Base-by-base conservation (phyloP, 2,797 vertebrate genomes). In the Darevskia mixta region DNA sequence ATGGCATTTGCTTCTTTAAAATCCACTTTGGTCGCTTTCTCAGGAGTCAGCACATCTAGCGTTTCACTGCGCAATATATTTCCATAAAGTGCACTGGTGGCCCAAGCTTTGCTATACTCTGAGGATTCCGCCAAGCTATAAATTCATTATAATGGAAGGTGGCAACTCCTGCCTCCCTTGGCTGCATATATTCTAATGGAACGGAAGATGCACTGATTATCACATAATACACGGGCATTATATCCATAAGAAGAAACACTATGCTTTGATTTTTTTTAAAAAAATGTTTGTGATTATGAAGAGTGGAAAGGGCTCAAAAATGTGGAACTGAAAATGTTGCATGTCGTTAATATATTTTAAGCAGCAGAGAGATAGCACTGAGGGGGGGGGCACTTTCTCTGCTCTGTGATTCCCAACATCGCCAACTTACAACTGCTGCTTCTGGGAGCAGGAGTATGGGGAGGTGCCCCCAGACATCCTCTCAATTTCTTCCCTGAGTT, bases 141-240 rank as follows among this genome's bases (percentile, higher is more conserved):
- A 95, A 95, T 94, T 94, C 84, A 94, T 94, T 94, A 88, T 77
- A 94, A 95, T 86, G 81, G 89, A 94, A 69, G 78, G 67, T 89
- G 82, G 89, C 84, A 95, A 95, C 87, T 89, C 41, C 27, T 83
- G 79, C n/a, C 69, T 84, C 73, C 92, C 66, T 35, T 90, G 84
- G n/a, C 25, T 73, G 83, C 49, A 55, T 86, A 91, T 85, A 93
- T 85, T 88, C 82, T 69, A 89, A 88, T 88, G 94, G 95, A 95
- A 85, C 79, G 83, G 83, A 89, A 93, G 93, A 94, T 92, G 90
- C 92, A 83, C 93, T 95, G 92, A 97, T 97, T 96, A 95, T 93
- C 94, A 94, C 88, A 88, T 95, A 96, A 93, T 92, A 86, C 85
- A 95, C 93, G 90, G 83, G 41, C 77, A 92, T 95, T 96, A 90